phyloP scores from a whole-genome alignment of 2,113 vertebrate genomes.

The Gila orcuttii region DNA sequence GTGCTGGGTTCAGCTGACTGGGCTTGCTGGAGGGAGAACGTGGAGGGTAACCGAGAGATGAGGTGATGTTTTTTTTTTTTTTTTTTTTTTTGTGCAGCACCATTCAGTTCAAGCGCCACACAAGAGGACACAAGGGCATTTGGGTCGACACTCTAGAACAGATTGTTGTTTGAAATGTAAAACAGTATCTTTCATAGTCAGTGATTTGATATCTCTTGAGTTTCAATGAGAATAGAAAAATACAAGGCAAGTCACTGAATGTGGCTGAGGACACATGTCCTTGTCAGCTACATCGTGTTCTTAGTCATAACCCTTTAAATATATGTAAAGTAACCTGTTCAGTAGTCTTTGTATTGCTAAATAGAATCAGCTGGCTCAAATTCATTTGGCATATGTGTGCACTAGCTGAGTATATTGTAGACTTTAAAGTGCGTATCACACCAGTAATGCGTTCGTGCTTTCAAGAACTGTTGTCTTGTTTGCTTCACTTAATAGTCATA shows the following conservation, averaged over 20 bases:
- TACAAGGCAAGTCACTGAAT: slow-evolving; percentile 23
- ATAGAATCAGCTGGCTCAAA: not conserved
- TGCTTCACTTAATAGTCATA: not conserved
- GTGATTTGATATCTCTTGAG: slow-evolving; percentile 9
- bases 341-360: slow-evolving; percentile 16
- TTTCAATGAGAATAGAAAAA: slow-evolving; percentile 24
- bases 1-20: slow-evolving; percentile 25
- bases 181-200: slow-evolving; percentile 35
- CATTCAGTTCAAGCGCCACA: slow-evolving; percentile 33
- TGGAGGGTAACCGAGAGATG: not conserved
- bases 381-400: not conserved
- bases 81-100: not conserved
- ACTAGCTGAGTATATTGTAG: not conserved
- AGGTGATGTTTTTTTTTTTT: not conserved
- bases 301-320: slow-evolving; percentile 14
- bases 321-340: slow-evolving; percentile 19
- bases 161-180: slow-evolving; percentile 35
- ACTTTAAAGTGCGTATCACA: no score
- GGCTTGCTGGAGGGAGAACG: slow-evolving; percentile 8
- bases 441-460: not conserved
- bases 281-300: slow-evolving; percentile 21
- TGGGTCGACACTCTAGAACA: slow-evolving; percentile 8
- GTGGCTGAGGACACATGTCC: slow-evolving; percentile 28
- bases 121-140: slow-evolving; percentile 38
- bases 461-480: not conserved